phyloP scores from a whole-genome alignment of 1,140 invertebrate genomes.

The Maniola jurtina region DNA sequence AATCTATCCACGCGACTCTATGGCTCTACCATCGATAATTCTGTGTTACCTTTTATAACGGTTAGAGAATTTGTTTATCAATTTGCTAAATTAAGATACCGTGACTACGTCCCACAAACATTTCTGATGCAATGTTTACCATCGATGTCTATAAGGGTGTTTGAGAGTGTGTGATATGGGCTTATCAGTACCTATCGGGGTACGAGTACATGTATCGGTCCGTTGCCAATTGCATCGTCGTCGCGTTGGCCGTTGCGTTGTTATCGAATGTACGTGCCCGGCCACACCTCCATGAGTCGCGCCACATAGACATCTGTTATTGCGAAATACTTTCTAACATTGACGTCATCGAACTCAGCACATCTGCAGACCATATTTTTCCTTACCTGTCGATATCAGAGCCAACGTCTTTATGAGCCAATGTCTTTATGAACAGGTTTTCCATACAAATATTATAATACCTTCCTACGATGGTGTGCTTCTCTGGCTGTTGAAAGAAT shows the following conservation, averaged over 20 bases:
- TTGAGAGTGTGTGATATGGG: background rate
- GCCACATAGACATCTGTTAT: slow-evolving; percentile 2
- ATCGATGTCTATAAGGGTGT: background rate
- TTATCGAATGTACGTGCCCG: slow-evolving; percentile 17
- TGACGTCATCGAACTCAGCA: slow-evolving; percentile 31
- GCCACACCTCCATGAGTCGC: slow-evolving; percentile 28
- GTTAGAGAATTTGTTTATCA: no score
- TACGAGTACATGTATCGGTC: background rate
- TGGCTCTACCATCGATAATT: no score
- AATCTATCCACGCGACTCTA: no score
- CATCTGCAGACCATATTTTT: slow-evolving; percentile 22
- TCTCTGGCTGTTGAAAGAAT: no score
- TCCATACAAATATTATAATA: no score
- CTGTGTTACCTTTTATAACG: no score
- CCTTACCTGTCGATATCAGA: slow-evolving; percentile 1
- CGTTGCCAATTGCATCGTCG: background rate
- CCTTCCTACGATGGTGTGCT: no score
- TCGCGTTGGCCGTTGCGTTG: background rate
- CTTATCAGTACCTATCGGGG: background rate
- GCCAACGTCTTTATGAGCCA: background rate
- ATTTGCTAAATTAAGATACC: background rate
- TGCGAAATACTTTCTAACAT: slow-evolving; percentile 31
- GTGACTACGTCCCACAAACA: background rate
- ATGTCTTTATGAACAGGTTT: no score
- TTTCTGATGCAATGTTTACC: slow-evolving; percentile 27